Conservation (phyloP, 1,140 invertebrate genomes). For the Archegozetes longisetosus region DNA sequence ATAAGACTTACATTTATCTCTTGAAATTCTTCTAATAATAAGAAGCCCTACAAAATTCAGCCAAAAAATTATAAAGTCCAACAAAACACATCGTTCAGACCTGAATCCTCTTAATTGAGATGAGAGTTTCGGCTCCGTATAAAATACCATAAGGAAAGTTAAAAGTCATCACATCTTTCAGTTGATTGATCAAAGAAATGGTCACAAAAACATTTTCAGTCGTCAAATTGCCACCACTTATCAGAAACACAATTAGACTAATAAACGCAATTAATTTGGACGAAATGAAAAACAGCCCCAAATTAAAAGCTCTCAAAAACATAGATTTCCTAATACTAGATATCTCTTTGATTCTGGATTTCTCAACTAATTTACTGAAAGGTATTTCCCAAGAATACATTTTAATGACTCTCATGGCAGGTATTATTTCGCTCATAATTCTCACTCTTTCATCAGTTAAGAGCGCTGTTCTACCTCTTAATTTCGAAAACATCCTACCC, state of each 20-base stretch:
- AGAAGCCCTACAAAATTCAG: too few species aligned
- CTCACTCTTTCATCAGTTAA: conserved; percentile 63
- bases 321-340: conserved; percentile 46
- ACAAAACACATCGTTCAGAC: too few species aligned
- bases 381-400: conserved; percentile 75
- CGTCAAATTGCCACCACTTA: conserved; percentile 40
- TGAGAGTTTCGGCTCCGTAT: conserved; percentile 30
- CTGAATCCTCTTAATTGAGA: conserved; percentile 44
- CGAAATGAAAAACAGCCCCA: conserved; percentile 25
- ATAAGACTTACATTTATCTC: too few species aligned
- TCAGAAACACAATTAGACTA: conserved; percentile 49
- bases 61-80: too few species aligned
- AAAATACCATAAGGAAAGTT: conserved; percentile 53
- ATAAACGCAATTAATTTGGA: conserved; percentile 54
- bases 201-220: conserved; percentile 59
- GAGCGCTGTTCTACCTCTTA: conserved; percentile 42
- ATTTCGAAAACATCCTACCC: conserved; percentile 38
- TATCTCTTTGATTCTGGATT: conserved; percentile 45
- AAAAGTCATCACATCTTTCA: conserved; percentile 47
- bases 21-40: too few species aligned
- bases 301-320: conserved; percentile 48
- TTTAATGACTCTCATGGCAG: conserved; percentile 72
- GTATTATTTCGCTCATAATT: conserved; percentile 76
- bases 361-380: conserved; percentile 44
- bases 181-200: conserved; percentile 46